Evolutionary conservation across 2,888 invertebrate genomes (phyloP).

Genomic region (Agrochola lychnidis): DNA sequence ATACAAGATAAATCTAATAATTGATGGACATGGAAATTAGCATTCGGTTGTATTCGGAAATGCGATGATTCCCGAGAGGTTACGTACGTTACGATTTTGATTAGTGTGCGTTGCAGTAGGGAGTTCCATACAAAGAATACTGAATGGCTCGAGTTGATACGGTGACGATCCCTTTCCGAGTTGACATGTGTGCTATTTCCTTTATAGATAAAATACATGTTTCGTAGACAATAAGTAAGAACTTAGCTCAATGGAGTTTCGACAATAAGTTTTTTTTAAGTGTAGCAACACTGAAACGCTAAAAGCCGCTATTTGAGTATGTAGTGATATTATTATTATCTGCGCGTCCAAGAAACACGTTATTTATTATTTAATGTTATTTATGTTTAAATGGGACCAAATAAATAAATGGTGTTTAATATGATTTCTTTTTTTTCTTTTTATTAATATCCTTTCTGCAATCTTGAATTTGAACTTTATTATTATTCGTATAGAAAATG

Average conservation of each 20-base stretch:
- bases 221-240: background rate
- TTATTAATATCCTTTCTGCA: background rate
- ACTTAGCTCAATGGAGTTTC: slow-evolving; percentile 30
- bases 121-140: too few relatives aligned
- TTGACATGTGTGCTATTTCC: too few relatives aligned
- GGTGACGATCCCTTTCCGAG: too few relatives aligned
- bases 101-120: too few relatives aligned
- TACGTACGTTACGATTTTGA: too few relatives aligned
- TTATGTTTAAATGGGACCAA: slow-evolving; percentile 68
- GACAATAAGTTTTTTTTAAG: slow-evolving; percentile 9
- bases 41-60: too few relatives aligned
- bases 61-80: too few relatives aligned
- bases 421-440: slow-evolving; percentile 16
- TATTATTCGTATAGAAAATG: too few relatives aligned
- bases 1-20: too few relatives aligned
- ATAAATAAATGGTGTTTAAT: slow-evolving; percentile 66
- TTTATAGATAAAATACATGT: too few relatives aligned
- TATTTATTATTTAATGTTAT: slow-evolving; percentile 62
- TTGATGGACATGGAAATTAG: too few relatives aligned
- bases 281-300: slow-evolving; percentile 38
- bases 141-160: too few relatives aligned
- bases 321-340: slow-evolving; percentile 44
- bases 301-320: slow-evolving; percentile 22
- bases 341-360: slow-evolving; percentile 47
- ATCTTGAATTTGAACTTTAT: background rate